phyloP scores from a whole-genome alignment of 2,113 vertebrate genomes.

The Festucalex cinctus region DNA sequence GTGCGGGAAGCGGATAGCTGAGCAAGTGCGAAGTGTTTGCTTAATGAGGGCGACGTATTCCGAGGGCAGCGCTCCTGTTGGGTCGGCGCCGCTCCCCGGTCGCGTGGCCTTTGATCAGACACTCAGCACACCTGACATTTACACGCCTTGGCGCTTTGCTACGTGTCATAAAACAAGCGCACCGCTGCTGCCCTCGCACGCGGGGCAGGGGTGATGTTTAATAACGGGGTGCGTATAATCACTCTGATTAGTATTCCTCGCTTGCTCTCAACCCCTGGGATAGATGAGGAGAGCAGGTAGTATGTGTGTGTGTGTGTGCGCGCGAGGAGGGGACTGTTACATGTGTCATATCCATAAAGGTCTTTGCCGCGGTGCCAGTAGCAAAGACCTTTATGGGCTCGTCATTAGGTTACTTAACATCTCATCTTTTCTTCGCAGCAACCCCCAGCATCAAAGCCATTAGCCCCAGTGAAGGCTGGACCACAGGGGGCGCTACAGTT shows the following conservation, averaged over 20 bases:
- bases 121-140: constrained; percentile 96
- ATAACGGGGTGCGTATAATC: constrained; percentile 96
- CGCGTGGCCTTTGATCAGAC: constrained; percentile 95
- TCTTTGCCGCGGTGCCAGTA: constrained; percentile 50
- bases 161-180: constrained; percentile 95
- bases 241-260: constrained; percentile 96
- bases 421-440: constrained; percentile 49
- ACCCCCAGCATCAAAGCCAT: constrained; percentile 99
- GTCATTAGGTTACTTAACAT: constrained; percentile 38
- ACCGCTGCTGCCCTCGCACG: constrained; percentile 83
- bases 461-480: constrained; percentile 98
- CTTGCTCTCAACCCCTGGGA: constrained; percentile 86
- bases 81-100: constrained; percentile 90
- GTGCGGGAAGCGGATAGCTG: constrained; percentile 31
- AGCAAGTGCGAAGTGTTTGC: constrained; percentile 68
- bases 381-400: constrained; percentile 35
- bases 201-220: constrained; percentile 97
- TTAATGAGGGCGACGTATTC: constrained; percentile 97
- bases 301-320: constrained; percentile 66
- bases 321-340: constrained; percentile 23
- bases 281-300: constrained; percentile 64
- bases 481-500: constrained; percentile 94
- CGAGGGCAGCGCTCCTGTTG: constrained; percentile 91
- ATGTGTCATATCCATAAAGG: constrained; percentile 16
- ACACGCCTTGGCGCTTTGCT: constrained; percentile 78